Evolutionary conservation across 2,888 invertebrate species (phyloP), one percentile per base, ranked within the genome.

Genomic region (Dolichopus griseipennis): DNA sequence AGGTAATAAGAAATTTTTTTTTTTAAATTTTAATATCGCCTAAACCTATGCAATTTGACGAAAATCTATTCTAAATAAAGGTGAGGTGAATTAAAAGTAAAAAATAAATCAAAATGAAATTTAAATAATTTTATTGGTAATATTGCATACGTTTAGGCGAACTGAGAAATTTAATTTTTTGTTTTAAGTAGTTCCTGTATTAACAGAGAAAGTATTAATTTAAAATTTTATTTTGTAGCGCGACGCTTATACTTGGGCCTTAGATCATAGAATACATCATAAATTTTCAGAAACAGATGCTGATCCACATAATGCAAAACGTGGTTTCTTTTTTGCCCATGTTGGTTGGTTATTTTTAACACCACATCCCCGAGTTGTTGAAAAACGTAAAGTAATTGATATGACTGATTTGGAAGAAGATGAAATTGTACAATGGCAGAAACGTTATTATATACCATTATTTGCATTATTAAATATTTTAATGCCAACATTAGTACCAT

Each of bases 241-340:
- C 61, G 90, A 91, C 77, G 90, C 92, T 3, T 92, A 92, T 78
- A 90, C 89, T 6, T 94, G 94, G 94, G 91, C 91, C 0, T 79
- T 92, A 72, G 93, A 94, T 76, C 94, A 94, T 78, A 84, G 94
- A 72, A 91, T 93, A 65, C 94, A 94, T 78, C 94, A 94, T 81
- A 93, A 93, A 77, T 94, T 91, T 81, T 87, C 91, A 43, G 94
- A 94, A 81, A 91, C 93, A 0, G 90, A 91, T 70, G 90, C 93
- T 0, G 94, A 94, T 79, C 81, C 81, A 3, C 81, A 81, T 65
- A 91, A 94, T 80, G 89, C 91, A 1, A 86, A 89, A 66, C 84
- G 93, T 62, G 96, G 96, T 15, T 93, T 93, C 81, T 90, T 92
- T 83, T 96, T 95, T 78, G 88, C 95, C 0, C 96, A 96, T 78